Percentiles rank a stretch among this genome's conserved stretches.
Evolutionary conservation across 2,797 vertebrate species (phyloP).

Genomic region (Gallinago nigripennis): DNA sequence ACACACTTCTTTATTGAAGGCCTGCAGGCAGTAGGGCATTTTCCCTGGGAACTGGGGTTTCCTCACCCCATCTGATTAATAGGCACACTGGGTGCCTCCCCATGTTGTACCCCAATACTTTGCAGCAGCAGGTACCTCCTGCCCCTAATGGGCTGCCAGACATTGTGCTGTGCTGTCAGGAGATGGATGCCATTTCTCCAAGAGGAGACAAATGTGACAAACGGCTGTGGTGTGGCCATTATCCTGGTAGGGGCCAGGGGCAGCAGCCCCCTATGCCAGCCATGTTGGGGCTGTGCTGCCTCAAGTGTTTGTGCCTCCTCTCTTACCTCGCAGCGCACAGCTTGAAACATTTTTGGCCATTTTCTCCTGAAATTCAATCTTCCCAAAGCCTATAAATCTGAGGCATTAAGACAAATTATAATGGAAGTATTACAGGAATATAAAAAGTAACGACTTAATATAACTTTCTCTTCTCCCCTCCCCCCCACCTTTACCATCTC

Average conservation of each 20-base stretch:
- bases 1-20: background rate
- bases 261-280: background rate
- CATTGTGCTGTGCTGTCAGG: background rate
- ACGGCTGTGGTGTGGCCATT: accelerated
- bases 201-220: background rate
- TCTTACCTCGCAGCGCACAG: background rate
- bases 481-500: background rate
- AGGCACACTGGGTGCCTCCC: background rate
- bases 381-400: background rate
- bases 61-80: background rate
- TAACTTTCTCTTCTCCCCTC: background rate
- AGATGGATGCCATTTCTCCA: background rate
- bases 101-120: background rate
- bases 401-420: background rate
- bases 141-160: background rate
- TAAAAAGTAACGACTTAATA: slow-evolving; percentile 28
- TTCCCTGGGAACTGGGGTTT: background rate
- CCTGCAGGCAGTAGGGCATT: background rate
- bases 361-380: background rate
- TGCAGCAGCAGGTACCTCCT: background rate
- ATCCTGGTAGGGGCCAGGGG: background rate
- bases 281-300: background rate
- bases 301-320: background rate
- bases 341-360: background rate
- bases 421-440: slow-evolving; percentile 1